Conservation (phyloP, 2,113 vertebrate genomes). For the Urocitellus parryii region DNA sequence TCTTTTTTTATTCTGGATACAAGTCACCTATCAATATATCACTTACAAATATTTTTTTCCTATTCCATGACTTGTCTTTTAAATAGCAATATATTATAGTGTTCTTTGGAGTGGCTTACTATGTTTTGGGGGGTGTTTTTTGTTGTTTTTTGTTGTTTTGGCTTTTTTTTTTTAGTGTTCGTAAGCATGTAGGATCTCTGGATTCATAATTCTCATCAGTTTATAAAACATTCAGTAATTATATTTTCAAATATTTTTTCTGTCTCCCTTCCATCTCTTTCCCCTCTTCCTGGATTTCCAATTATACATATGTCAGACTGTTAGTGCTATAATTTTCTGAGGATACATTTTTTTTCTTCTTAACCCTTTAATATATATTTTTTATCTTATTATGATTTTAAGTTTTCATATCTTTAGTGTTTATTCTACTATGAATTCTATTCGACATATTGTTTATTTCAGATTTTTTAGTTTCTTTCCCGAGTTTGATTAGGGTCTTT, state of each 20-base stretch:
- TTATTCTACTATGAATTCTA: background rate
- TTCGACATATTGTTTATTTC: background rate
- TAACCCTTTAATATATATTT: background rate
- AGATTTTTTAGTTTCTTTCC: background rate
- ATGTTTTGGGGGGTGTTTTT: no score
- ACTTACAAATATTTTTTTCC: background rate
- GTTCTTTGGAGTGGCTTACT: background rate
- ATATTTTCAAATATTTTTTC: background rate
- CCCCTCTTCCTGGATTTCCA: background rate
- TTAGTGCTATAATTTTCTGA: background rate
- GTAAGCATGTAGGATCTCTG: background rate
- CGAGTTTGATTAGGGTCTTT: background rate
- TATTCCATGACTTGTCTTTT: background rate
- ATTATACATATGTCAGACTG: background rate
- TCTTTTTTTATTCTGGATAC: constrained; percentile 33
- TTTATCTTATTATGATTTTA: background rate
- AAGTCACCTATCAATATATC: background rate
- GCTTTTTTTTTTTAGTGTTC: background rate
- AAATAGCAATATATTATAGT: background rate
- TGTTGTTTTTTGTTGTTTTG: no score
- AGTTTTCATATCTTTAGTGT: background rate
- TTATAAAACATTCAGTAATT: background rate
- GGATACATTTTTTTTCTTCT: background rate
- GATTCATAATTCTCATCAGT: background rate
- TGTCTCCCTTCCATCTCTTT: background rate